Evolutionary conservation across 2,888 invertebrate genomes (phyloP), one percentile per base, ranked within the genome.

Genomic region (Perdita meconis): DNA sequence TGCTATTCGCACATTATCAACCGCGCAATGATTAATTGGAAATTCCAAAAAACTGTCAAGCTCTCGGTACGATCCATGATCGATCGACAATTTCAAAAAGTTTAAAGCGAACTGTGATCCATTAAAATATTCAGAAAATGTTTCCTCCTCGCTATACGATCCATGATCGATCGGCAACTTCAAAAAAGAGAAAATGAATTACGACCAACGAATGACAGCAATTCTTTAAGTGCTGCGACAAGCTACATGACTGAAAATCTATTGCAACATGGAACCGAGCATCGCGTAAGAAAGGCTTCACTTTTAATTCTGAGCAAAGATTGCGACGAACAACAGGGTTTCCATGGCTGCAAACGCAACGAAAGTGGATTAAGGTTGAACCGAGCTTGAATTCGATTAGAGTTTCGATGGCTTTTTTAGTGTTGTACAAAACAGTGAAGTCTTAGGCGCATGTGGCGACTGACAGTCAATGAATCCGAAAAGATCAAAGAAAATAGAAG

Each of bases 291-390:
- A 36, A 71, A 42, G 71, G 71, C 50, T 74, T 74, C 71, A 2
- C 26, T 22, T 51, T 57, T 53, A 63, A 57, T 42, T 4, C 42
- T 0, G 47, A 47, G 61, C 4, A 34, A 63, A 55, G 40, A 59
- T 55, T 22, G n/a, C 47, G 8, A 36, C 40, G 50, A 19, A 40
- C 34, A 19, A 34, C 57, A 34, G 61, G 61, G 51, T 74, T 77
- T 53, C 38, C 66, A 63, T 63, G 68, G 68, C 53, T 68, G 75
- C 57, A 40, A 68, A 53, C 38, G 53, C 13, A 34, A 64, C 77
- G 8, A 67, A 75, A 77, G 51, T 75, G 63, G 75, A 76, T 76
- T 66, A 77, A 65, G 64, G 50, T 55, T 47, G 53, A 69, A 64
- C 59, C 56, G n/a, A 38, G 56, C 36, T 65, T 38, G 68, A 75